Percentiles rank a stretch among this genome's conserved stretches.
phyloP scores from a whole-genome alignment of 2,888 invertebrate genomes.

The Scaptomyza tumidula region DNA sequence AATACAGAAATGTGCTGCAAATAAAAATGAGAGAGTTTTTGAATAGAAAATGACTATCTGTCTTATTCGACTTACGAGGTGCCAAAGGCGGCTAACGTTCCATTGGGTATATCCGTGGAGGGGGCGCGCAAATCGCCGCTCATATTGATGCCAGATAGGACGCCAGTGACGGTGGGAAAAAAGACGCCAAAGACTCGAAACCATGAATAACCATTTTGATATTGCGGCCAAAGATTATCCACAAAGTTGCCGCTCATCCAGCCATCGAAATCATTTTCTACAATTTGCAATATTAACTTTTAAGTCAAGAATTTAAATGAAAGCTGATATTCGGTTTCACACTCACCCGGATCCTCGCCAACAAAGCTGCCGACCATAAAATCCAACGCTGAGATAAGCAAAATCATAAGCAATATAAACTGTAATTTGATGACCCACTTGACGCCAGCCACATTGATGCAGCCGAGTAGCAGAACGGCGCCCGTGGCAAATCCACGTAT shows the following conservation, averaged over 20 bases:
- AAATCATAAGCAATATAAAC: slow-evolving; percentile 92
- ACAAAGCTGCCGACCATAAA: slow-evolving; percentile 97
- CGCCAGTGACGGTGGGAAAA: slow-evolving; percentile 98
- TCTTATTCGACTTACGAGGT: slow-evolving; percentile 89
- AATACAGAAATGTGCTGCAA: slow-evolving; percentile 92
- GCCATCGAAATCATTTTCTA: slow-evolving; percentile 93
- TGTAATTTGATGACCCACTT: slow-evolving; percentile 99
- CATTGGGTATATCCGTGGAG: slow-evolving; percentile 96
- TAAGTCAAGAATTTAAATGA: not conserved
- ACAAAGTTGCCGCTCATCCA: slow-evolving; percentile 92
- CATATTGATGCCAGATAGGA: slow-evolving; percentile 99
- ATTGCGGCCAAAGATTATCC: slow-evolving; percentile 92
- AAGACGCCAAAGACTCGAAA: slow-evolving; percentile 98
- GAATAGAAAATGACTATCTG: not conserved
- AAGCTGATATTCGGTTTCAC: not conserved
- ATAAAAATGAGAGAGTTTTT: not conserved
- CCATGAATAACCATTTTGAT: slow-evolving; percentile 93
- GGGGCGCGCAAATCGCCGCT: slow-evolving; percentile 97
- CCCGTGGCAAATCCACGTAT: slow-evolving; percentile 94
- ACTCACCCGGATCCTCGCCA: slow-evolving; percentile 88
- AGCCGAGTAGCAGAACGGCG: slow-evolving; percentile 93
- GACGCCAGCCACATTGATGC: slow-evolving; percentile 97
- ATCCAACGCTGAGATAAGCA: slow-evolving; percentile 95
- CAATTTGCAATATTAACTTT: slow-evolving; percentile 26
- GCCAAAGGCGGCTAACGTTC: slow-evolving; percentile 95